Evolutionary conservation across 2,113 vertebrate genomes (phyloP).

Genomic region (Trichechus manatus): DNA sequence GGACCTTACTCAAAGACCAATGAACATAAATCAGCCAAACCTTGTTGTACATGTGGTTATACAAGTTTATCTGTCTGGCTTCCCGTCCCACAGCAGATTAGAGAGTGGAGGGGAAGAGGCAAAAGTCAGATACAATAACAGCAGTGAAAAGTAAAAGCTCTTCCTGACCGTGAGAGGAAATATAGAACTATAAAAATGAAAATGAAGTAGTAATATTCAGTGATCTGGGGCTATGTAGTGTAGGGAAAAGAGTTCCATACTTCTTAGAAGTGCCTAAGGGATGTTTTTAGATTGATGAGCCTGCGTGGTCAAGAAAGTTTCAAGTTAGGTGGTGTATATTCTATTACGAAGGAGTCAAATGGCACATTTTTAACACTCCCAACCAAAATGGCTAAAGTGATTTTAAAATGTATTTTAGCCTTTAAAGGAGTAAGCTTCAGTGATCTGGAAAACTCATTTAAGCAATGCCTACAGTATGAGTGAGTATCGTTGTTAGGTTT

Average conservation of each 20-base stretch:
- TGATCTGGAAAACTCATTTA: constrained; percentile 61
- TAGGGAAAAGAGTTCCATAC: not conserved
- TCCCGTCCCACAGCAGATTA: not conserved
- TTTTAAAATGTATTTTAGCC: constrained; percentile 18
- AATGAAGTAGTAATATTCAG: not conserved
- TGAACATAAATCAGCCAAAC: not conserved
- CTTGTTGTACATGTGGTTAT: not conserved
- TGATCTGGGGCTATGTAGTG: not conserved
- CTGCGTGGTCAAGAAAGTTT: not conserved
- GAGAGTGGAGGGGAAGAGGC: not conserved
- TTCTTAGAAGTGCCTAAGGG: not conserved
- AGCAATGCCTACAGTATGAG: constrained; percentile 22
- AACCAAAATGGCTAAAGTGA: constrained; percentile 52
- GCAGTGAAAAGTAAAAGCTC: not conserved
- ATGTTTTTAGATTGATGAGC: not conserved
- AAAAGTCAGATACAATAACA: not conserved
- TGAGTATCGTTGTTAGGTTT: constrained; percentile 33
- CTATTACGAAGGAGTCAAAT: constrained; percentile 52
- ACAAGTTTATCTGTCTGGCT: not conserved
- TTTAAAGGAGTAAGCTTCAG: constrained; percentile 50
- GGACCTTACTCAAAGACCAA: not conserved
- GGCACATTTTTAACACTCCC: not conserved
- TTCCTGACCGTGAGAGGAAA: not conserved
- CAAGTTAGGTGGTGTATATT: not conserved
- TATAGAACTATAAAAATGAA: not conserved